Percentiles rank a stretch among this genome's conserved stretches.
Conservation (phyloP, 2,113 vertebrate genomes). For the Dissostichus mawsoni region DNA sequence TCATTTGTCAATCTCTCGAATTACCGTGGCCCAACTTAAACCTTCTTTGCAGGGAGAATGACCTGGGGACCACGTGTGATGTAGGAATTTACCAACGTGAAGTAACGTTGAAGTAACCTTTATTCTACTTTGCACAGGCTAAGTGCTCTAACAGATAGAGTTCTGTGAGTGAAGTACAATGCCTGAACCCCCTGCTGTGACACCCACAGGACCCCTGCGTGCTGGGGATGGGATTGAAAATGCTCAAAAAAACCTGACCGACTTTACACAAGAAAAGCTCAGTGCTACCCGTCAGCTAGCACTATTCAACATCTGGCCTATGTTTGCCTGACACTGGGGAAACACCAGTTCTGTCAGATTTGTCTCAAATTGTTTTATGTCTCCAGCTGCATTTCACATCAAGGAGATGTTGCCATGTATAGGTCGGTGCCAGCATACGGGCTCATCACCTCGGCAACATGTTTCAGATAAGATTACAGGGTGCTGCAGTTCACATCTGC, state of each 20-base stretch:
- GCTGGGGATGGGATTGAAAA: conserved; percentile 5
- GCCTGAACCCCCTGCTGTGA: conserved; percentile 23
- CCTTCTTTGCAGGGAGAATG: conserved; percentile 42
- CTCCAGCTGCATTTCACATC: conserved; percentile 61
- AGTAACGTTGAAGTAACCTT: conserved; percentile 32
- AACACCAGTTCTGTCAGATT: conserved; percentile 22
- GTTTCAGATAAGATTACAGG: conserved; percentile 72
- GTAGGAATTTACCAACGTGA: conserved; percentile 22
- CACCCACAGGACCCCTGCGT: conserved; percentile 2
- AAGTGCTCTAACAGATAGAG: conserved; percentile 9
- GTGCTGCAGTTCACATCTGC: conserved; percentile 50
- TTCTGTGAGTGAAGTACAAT: neutral
- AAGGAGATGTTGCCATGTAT: conserved; percentile 37
- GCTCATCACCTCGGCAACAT: conserved; percentile 60
- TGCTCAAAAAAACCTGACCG: conserved; percentile 20
- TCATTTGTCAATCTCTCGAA: conserved; percentile 40
- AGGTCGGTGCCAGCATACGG: conserved; percentile 60
- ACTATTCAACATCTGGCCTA: conserved; percentile 45
- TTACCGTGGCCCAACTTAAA: conserved; percentile 34
- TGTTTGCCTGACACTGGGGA: conserved; percentile 20
- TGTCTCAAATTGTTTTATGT: conserved; percentile 43
- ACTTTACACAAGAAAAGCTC: neutral
- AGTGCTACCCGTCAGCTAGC: conserved; percentile 1
- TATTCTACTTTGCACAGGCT: conserved; percentile 28
- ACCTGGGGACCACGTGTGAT: conserved; percentile 20